Percentiles rank a stretch among this genome's conserved stretches.
phyloP scores from a whole-genome alignment of 2,888 invertebrate species.

The Drosophila dives region DNA sequence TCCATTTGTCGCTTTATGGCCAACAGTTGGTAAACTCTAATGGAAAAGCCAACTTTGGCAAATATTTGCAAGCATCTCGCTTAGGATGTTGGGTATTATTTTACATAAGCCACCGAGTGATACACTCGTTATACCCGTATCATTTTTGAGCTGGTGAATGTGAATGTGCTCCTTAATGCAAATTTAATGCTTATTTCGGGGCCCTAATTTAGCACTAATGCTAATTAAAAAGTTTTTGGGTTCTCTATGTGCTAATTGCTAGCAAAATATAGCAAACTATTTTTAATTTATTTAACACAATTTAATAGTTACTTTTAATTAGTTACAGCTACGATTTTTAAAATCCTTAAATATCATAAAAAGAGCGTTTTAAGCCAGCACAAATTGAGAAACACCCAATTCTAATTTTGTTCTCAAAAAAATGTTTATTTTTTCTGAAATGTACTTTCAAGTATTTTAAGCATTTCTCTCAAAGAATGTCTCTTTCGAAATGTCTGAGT shows the following conservation, averaged over 20 bases:
- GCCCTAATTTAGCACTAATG: conserved; percentile 55
- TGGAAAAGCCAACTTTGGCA: conserved; percentile 56
- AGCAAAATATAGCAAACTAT: conserved; percentile 20
- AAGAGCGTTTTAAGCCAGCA: not conserved
- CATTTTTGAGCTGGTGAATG: conserved; percentile 13
- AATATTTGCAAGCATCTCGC: conserved; percentile 60
- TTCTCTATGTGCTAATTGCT: conserved; percentile 36
- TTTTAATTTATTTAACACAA: conserved; percentile 4
- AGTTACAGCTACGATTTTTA: not conserved
- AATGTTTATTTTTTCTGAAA: not conserved
- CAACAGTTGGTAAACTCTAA: conserved; percentile 39
- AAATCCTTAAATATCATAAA: not conserved
- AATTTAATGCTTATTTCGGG: conserved; percentile 24
- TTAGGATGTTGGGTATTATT: conserved; percentile 49
- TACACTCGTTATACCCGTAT: conserved; percentile 11
- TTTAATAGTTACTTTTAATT: conserved; percentile 8
- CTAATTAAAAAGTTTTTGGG: conserved; percentile 65
- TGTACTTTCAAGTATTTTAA: conserved; percentile 4
- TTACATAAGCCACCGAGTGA: conserved; percentile 25
- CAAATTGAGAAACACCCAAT: not conserved
- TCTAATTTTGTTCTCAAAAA: not conserved
- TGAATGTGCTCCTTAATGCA: conserved; percentile 37
- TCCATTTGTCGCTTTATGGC: conserved; percentile 21
- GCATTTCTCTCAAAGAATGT: conserved; percentile 22
- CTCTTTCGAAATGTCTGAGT: conserved; percentile 46